These are phyloP conservation scores for Sylvilagus floridanus DNA, from an alignment of 2,797 vertebrate genomes.

Conservation along the genomic window DNA sequence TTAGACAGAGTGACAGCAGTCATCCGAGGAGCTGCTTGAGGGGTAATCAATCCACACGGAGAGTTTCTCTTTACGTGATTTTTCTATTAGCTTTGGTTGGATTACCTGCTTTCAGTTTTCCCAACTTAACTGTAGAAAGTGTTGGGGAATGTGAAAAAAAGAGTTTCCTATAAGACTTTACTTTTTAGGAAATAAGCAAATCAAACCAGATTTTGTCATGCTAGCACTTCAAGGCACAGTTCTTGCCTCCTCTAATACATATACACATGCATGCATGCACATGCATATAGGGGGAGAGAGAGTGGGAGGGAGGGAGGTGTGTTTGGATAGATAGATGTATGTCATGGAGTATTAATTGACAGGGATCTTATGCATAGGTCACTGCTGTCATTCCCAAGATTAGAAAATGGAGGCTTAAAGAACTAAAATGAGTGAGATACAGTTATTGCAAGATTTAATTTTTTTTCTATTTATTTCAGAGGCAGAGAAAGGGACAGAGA, in stretches of 20 bases:
- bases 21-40: background rate
- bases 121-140: conserved; percentile 17
- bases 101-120: conserved; percentile 35
- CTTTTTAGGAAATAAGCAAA: conserved; percentile 24
- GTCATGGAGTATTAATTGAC: background rate
- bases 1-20: background rate
- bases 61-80: background rate
- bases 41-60: background rate
- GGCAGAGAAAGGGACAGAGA: no score
- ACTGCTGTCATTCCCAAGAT: background rate
- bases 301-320: background rate
- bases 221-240: background rate
- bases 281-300: background rate
- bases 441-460: no score
- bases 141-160: background rate
- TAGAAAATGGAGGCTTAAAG: background rate
- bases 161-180: background rate
- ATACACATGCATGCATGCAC: background rate
- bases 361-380: background rate
- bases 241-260: background rate
- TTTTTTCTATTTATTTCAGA: no score
- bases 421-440: background rate
- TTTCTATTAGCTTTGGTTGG: background rate
- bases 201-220: background rate
- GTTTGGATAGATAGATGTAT: background rate